A percentile compares a stretch with the other conserved stretches of the same genome.
These are phyloP conservation scores for Procavia capensis DNA, from an alignment of 2,113 vertebrate species.

Conservation along the genomic window DNA sequence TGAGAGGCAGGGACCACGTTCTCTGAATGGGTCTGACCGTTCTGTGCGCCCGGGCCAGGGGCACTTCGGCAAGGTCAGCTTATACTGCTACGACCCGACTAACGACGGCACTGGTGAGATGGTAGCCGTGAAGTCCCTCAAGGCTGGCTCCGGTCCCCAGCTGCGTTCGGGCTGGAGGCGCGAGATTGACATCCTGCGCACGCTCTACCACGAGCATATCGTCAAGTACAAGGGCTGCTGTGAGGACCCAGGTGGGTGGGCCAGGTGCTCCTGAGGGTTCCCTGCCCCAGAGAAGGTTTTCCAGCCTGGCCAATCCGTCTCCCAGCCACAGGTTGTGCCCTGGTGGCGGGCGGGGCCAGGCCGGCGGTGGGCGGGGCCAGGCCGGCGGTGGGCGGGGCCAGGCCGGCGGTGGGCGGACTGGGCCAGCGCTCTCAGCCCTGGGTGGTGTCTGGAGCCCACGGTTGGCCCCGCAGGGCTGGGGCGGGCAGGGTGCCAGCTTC, in stretches of 20 bases:
- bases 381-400: no score
- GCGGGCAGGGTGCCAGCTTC: neutral
- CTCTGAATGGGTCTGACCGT: neutral
- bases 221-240: slow-evolving; percentile 97
- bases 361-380: no score
- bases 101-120: slow-evolving; percentile 94
- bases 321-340: accelerated
- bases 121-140: slow-evolving; percentile 95
- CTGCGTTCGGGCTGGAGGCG: slow-evolving; percentile 90
- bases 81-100: slow-evolving; percentile 93
- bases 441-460: neutral
- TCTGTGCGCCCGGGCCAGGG: slow-evolving; percentile 85
- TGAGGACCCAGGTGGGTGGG: slow-evolving; percentile 90
- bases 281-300: no score
- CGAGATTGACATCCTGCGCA: slow-evolving; percentile 95
- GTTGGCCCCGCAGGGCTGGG: neutral
- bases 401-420: neutral
- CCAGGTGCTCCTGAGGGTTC: no score
- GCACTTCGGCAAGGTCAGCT: slow-evolving; percentile 95
- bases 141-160: slow-evolving; percentile 89
- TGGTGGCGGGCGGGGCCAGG: no score
- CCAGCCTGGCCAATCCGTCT: neutral
- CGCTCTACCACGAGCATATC: slow-evolving; percentile 93
- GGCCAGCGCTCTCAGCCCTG: neutral
- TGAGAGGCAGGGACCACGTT: neutral